Evolutionary conservation across 1,140 invertebrate genomes (phyloP), one percentile per base, ranked within the genome.

Genomic region (Prorops nasuta): DNA sequence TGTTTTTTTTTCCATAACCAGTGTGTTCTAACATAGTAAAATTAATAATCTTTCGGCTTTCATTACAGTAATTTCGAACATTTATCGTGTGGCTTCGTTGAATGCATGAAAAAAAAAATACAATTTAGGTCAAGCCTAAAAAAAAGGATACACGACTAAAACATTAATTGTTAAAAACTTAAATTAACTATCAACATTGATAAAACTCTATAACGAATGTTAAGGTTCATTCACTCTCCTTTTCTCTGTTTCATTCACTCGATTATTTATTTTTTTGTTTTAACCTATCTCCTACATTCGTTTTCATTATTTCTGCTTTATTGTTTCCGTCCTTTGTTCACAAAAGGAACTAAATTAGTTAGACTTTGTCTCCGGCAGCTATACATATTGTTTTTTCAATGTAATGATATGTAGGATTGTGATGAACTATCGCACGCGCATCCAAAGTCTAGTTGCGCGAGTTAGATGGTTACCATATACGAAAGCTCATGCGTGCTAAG

Each of bases 131-230:
- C 43, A 18, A 43, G 47, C 44, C 19, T 46, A 43, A 15, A 44
- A 10, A 39, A n/a, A 39, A 10, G 4, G 28, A 18, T 21, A 34
- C 4, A 45, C 15, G n/a, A 34, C n/a, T n/a, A 51, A 49, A 38
- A 12, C 17, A 38, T 47, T 56, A 45, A 48, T 53, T 18, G 42
- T 54, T 59, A 53, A 62, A 60, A 63, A 52, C 37, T 51, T 64
- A 54, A 63, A 54, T 62, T 54, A 55, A 49, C n/a, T 45, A 60
- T 54, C 32, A 60, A 63, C 51, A 51, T 54, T 42, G 36, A 49
- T 66, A 60, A 58, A 66, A 66, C 28, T 63, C 45, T 58, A 62
- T 60, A 56, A 55, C 41, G 40, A 61, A 53, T 42, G 28, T 51
- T 50, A 51, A 59, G 40, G 8, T 43, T 16, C 9, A 28, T 24